These are phyloP conservation scores for Synergus laeviventris DNA, from an alignment of 2,888 invertebrate species.

Conservation along the genomic window DNA sequence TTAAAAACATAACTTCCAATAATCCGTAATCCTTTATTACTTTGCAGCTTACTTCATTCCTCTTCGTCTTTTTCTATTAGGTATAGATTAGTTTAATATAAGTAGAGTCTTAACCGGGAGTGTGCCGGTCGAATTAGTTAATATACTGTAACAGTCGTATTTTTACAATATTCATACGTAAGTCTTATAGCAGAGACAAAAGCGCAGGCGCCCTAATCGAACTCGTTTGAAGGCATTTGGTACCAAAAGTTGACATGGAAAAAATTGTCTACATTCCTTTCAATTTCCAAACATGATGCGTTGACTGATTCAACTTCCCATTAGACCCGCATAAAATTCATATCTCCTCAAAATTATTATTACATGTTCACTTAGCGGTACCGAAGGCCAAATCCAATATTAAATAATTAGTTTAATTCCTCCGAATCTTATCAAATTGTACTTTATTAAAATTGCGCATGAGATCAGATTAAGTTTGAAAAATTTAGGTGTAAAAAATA, in stretches of 20 bases:
- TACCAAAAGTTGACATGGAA: constrained; percentile 6
- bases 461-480: constrained; percentile 67
- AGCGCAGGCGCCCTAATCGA: constrained; percentile 71
- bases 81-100: constrained; percentile 71
- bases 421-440: constrained; percentile 65
- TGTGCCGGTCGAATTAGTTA: constrained; percentile 69
- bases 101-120: constrained; percentile 69
- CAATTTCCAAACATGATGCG: neutral
- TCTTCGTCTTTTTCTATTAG: constrained; percentile 58
- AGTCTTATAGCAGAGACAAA: constrained; percentile 73
- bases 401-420: constrained; percentile 22
- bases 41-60: constrained; percentile 66
- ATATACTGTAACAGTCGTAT: constrained; percentile 73
- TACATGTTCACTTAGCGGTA: neutral
- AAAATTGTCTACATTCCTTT: neutral
- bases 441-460: constrained; percentile 57
- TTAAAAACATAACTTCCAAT: constrained; percentile 74
- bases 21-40: constrained; percentile 72
- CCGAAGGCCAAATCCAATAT: neutral
- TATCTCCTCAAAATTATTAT: neutral
- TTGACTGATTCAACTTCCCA: neutral
- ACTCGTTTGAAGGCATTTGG: constrained; percentile 49
- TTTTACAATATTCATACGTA: constrained; percentile 73
- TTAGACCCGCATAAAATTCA: neutral
- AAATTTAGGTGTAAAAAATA: constrained; percentile 64